A percentile compares a stretch with the other conserved stretches of the same genome.
phyloP scores from a whole-genome alignment of 2,797 vertebrate species.

The Anomalospiza imberbis region DNA sequence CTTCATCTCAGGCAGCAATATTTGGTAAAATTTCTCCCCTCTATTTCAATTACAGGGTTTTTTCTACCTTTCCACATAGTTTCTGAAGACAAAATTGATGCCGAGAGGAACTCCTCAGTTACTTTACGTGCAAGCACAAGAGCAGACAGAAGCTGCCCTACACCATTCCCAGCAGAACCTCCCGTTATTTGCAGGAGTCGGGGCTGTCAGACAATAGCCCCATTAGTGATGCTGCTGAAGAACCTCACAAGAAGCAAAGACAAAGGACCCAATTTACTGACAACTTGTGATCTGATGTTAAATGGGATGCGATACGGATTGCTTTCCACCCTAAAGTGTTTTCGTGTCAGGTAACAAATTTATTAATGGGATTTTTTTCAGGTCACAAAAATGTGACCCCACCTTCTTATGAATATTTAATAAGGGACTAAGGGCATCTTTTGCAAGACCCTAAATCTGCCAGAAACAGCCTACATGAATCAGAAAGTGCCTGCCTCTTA shows the following conservation, averaged over 20 bases:
- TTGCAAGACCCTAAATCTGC: constrained; percentile 66
- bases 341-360: constrained; percentile 70
- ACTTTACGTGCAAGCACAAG: neutral
- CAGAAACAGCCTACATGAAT: constrained; percentile 37
- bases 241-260: constrained; percentile 37
- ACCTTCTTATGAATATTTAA: constrained; percentile 78
- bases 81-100: neutral
- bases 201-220: constrained; percentile 18
- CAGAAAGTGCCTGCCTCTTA: constrained; percentile 53
- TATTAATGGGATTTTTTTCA: constrained; percentile 74
- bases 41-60: too few species aligned
- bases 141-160: neutral
- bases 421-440: constrained; percentile 54
- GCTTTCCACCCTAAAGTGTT: constrained; percentile 62
- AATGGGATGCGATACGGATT: constrained; percentile 16
- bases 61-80: neutral
- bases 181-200: neutral
- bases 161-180: neutral
- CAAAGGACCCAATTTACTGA: constrained; percentile 53
- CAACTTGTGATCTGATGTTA: constrained; percentile 53
- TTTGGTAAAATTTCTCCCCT: neutral
- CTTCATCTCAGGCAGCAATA: neutral
- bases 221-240: constrained; percentile 3
- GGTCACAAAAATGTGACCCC: constrained; percentile 69
- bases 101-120: neutral